Evolutionary conservation across 2,888 invertebrate genomes (phyloP), one percentile per base, ranked within the genome.

Genomic region (Gibbula magus): DNA sequence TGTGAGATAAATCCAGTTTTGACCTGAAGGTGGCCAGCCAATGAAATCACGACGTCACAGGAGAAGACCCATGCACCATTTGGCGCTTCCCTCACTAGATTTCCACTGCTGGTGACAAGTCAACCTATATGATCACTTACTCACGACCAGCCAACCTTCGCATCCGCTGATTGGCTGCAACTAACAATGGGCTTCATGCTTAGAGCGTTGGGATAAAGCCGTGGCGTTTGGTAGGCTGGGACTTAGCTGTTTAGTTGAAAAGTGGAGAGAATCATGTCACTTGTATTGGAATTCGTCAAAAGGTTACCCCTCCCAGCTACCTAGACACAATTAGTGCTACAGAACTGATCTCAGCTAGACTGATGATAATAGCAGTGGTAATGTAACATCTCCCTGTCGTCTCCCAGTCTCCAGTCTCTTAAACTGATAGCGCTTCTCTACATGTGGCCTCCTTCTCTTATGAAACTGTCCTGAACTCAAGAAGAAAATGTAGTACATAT

Each of bases 21-120:
- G 61, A 61, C 61, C 61, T 29, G n/a, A 61, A 29, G 29, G 22
- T 18, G 25, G 61, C 61, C 61, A 76, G 56, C 76, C 76, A 76
- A 76, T 76, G 29, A 56, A 35, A 51, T 32, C 35, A 35, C 35
- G 54, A 54, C 22, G 35, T 35, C 35, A 76, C 32, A 25, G 76
- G 16, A 54, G 54, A 54, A 76, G 35, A 54, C 53, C 53, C 76
- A 56, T 29, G 53, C 53, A 76, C 54, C 54, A 76, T 76, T 76
- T 76, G 76, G 76, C 35, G 53, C 53, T 76, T 54, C 53, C 22
- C 35, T 76, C 54, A 76, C 76, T 32, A 54, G 75, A 32, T 22
- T 54, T 54, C 56, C 32, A 35, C 56, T 56, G 76, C 54, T 39
- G 76, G 53, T 54, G 76, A 76, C 56, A 76, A 76, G 76, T 76